Percentiles rank a stretch among this genome's conserved stretches.
These are phyloP conservation scores for Condylostylus longicornis DNA, from an alignment of 1,140 invertebrate species.

Conservation along the genomic window DNA sequence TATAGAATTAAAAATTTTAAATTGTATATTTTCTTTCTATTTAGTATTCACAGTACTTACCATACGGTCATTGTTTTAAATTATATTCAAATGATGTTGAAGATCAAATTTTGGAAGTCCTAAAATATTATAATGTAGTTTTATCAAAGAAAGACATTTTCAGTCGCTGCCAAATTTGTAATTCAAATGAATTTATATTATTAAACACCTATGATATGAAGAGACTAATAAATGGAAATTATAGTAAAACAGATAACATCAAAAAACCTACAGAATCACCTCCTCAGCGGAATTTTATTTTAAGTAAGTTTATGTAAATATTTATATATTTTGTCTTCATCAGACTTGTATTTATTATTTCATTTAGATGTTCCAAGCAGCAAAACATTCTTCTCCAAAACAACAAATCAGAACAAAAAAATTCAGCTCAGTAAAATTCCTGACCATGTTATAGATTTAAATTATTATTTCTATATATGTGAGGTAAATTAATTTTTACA, in stretches of 20 bases:
- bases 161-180: slow-evolving; percentile 51
- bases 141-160: slow-evolving; percentile 46
- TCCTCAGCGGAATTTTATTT: slow-evolving; percentile 12
- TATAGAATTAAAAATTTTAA: slow-evolving; percentile 3
- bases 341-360: slow-evolving; percentile 12
- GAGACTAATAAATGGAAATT: slow-evolving; percentile 8
- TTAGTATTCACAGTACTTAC: slow-evolving; percentile 35
- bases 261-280: slow-evolving; percentile 17
- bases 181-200: slow-evolving; percentile 39
- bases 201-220: slow-evolving; percentile 34
- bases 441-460: slow-evolving; percentile 32
- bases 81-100: slow-evolving; percentile 31
- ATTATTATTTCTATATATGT: slow-evolving; percentile 43
- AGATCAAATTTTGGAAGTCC: slow-evolving; percentile 43
- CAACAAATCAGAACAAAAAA: slow-evolving; percentile 19
- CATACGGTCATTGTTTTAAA: slow-evolving; percentile 36
- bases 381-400: slow-evolving; percentile 29
- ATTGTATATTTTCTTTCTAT: slow-evolving; percentile 12
- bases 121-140: slow-evolving; percentile 44
- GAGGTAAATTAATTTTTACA: slow-evolving; percentile 15
- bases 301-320: slow-evolving; percentile 8
- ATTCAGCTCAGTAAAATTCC: slow-evolving; percentile 40
- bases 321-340: slow-evolving; percentile 13
- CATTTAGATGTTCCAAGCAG: slow-evolving; percentile 24
- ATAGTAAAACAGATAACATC: slow-evolving; percentile 2